phyloP scores from a whole-genome alignment of 2,797 vertebrate species.

The Distichodus sexfasciatus region DNA sequence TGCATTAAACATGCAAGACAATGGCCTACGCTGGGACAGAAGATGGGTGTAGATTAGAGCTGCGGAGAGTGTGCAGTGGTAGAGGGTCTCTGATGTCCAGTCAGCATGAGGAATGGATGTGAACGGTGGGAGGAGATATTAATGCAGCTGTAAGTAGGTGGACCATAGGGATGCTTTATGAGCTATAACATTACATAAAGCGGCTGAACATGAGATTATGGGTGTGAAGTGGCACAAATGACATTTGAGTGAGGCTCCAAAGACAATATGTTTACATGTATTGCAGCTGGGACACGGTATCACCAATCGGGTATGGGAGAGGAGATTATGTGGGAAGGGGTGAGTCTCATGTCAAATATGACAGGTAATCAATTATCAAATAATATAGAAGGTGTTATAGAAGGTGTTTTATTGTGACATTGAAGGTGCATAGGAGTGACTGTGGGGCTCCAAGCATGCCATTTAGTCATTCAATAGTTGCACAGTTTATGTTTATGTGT shows the following conservation, averaged over 20 bases:
- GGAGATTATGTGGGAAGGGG: not conserved
- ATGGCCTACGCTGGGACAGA: conserved; percentile 11
- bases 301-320: not conserved
- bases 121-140: conserved; percentile 9
- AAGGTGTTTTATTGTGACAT: too few relatives aligned
- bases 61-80: conserved; percentile 45
- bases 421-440: too few relatives aligned
- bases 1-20: conserved; percentile 56
- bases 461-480: too few relatives aligned
- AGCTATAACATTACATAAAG: conserved; percentile 31
- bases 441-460: too few relatives aligned
- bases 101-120: conserved; percentile 64
- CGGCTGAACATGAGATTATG: not conserved
- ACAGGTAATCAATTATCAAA: too few relatives aligned
- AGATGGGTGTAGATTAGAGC: not conserved
- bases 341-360: not conserved
- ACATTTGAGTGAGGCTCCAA: not conserved
- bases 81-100: conserved; percentile 54
- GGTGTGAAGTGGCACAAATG: conserved; percentile 4
- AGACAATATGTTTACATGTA: conserved; percentile 31
- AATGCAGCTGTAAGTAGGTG: conserved; percentile 16
- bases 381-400: too few relatives aligned
- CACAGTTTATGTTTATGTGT: too few relatives aligned
- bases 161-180: conserved; percentile 15
- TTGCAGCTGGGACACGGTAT: not conserved